Conservation (phyloP, 1,140 invertebrate species). For the Cardiocondyla obscurior region DNA sequence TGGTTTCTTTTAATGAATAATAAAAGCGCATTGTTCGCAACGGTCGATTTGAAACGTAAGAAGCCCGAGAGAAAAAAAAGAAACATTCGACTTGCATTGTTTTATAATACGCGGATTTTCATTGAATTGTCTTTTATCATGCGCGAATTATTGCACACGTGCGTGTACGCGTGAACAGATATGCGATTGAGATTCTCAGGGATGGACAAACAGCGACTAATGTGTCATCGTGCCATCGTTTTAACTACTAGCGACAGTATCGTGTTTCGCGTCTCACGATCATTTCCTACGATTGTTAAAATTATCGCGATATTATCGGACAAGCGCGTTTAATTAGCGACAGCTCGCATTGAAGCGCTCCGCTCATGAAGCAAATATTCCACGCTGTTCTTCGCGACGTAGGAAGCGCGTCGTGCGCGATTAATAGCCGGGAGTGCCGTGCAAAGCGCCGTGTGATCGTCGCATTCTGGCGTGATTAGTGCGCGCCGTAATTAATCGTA, state of each 20-base stretch:
- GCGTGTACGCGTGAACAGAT: neutral
- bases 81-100: too few relatives aligned
- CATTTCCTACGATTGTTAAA: conserved; percentile 14
- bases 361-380: neutral
- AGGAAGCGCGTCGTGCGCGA: neutral
- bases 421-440: conserved; percentile 7
- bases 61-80: too few relatives aligned
- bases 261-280: conserved; percentile 5
- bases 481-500: conserved; percentile 12
- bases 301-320: neutral
- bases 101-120: too few relatives aligned
- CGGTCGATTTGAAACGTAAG: too few relatives aligned
- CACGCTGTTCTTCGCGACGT: neutral
- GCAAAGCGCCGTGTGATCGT: conserved; percentile 15
- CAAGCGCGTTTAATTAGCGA: neutral
- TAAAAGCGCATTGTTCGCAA: too few relatives aligned
- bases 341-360: neutral
- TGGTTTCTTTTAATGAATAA: too few relatives aligned
- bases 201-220: neutral
- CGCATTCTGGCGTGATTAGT: conserved; percentile 12
- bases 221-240: neutral
- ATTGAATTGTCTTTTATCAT: neutral
- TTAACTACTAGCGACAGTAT: neutral
- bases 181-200: neutral
- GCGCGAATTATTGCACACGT: neutral